A percentile compares a stretch with the other conserved stretches of the same genome.
These are phyloP conservation scores for Stegastes partitus DNA, from an alignment of 2,113 vertebrate species.

Conservation along the genomic window DNA sequence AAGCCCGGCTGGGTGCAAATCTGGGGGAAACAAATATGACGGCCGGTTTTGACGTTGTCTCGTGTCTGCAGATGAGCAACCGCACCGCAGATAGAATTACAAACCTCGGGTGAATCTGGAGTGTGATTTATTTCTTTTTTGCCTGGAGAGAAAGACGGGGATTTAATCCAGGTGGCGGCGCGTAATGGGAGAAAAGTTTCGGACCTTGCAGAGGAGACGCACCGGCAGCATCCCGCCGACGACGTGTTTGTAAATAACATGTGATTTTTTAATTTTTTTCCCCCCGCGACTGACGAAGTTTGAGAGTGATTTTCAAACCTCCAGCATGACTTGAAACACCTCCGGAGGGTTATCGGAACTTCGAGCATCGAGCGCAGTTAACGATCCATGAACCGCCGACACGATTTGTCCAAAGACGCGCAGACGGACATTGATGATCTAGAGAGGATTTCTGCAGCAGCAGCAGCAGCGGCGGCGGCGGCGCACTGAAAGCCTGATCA, in stretches of 20 bases:
- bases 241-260: conserved; percentile 59
- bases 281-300: conserved; percentile 33
- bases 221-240: conserved; percentile 45
- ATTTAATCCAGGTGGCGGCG: conserved; percentile 50
- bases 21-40: conserved; percentile 59
- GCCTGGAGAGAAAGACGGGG: neutral
- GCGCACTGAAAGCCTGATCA: conserved; percentile 44
- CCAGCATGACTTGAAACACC: conserved; percentile 72
- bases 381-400: conserved; percentile 48
- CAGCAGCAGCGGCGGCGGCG: conserved; percentile 39
- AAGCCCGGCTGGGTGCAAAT: conserved; percentile 20
- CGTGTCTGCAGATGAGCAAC: conserved; percentile 1
- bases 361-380: conserved; percentile 32
- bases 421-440: conserved; percentile 64
- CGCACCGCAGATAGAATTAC: neutral
- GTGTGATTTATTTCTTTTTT: neutral
- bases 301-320: conserved; percentile 29
- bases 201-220: conserved; percentile 67
- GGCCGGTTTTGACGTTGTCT: conserved; percentile 25
- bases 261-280: conserved; percentile 28
- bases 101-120: conserved; percentile 46
- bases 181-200: conserved; percentile 83
- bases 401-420: conserved; percentile 53
- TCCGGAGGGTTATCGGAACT: conserved; percentile 23
- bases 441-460: conserved; percentile 66